A percentile compares a stretch with the other conserved stretches of the same genome.
Conservation (phyloP, 2,797 vertebrate species). For the Trachops cirrhosus region DNA sequence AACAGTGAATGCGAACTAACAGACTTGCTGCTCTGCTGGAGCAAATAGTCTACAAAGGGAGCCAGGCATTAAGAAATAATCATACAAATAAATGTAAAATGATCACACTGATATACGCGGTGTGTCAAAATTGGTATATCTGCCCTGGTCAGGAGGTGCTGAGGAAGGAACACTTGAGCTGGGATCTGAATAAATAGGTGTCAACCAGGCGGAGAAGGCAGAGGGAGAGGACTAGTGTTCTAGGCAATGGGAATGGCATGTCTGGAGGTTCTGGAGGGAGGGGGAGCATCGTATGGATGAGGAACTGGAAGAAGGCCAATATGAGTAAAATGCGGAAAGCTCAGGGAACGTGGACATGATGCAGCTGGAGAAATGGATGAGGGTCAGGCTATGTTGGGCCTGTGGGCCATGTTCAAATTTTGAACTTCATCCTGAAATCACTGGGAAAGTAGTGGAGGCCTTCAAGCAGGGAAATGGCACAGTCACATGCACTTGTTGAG, state of each 20-base stretch:
- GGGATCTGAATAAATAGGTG: not conserved
- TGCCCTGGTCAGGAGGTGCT: not conserved
- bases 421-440: not conserved
- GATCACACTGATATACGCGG: not conserved
- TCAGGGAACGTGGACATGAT: not conserved
- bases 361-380: not conserved
- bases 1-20: not conserved
- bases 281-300: not conserved
- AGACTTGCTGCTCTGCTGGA: not conserved
- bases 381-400: not conserved
- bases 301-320: not conserved
- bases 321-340: not conserved
- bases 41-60: not conserved
- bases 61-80: not conserved
- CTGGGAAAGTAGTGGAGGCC: not conserved
- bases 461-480: not conserved
- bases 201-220: not conserved
- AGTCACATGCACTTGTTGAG: not conserved
- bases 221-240: not conserved
- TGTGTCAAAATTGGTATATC: not conserved
- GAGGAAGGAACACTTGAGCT: not conserved
- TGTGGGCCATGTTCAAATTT: not conserved
- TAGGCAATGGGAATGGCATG: not conserved
- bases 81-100: not conserved
- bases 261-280: not conserved